Percentiles rank a stretch among this genome's conserved stretches.
phyloP scores from a whole-genome alignment of 2,113 vertebrate species.

The Thomomys bottae region DNA sequence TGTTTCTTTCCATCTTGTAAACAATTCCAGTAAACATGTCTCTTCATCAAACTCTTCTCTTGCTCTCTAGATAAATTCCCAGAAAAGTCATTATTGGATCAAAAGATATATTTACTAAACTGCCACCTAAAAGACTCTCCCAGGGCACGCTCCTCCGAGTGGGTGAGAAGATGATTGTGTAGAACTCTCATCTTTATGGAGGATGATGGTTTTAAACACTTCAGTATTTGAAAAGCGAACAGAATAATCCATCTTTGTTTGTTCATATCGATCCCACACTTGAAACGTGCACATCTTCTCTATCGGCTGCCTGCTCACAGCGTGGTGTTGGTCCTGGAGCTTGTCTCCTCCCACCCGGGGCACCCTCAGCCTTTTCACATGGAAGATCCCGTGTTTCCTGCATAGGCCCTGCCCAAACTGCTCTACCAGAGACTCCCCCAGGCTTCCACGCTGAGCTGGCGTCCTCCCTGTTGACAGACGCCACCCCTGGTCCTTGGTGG shows the following conservation, averaged over 20 bases:
- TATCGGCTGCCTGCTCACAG: too few species aligned
- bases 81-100: constrained; percentile 1
- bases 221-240: neutral
- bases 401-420: rapidly evolving
- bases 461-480: neutral
- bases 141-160: rapidly evolving
- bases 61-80: neutral
- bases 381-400: neutral
- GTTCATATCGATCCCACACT: neutral
- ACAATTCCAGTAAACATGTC: neutral
- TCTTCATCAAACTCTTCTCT: neutral
- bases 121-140: neutral
- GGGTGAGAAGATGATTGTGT: neutral
- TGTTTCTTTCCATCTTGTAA: neutral
- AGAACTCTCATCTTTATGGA: neutral
- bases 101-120: neutral
- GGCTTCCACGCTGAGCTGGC: neutral
- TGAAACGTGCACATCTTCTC: too few species aligned
- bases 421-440: too few species aligned
- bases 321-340: too few species aligned
- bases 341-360: too few species aligned
- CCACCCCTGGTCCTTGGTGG: neutral
- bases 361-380: too few species aligned
- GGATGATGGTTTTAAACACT: neutral
- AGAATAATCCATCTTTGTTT: neutral